Conservation (phyloP, 2,888 invertebrate genomes). For the Leptinotarsa tumamoca region DNA sequence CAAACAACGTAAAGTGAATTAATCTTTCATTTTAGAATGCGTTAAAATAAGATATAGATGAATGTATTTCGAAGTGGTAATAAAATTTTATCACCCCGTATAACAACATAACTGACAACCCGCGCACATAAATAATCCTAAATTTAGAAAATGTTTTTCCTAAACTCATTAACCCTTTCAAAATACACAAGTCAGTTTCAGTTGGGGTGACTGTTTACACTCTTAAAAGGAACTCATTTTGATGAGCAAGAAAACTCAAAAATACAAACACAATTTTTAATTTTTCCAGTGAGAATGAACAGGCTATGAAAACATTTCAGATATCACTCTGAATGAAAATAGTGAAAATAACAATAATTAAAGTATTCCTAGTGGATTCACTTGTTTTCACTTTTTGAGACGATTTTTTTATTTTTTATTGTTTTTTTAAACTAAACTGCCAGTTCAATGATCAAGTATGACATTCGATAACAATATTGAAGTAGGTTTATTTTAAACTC, state of each 20-base stretch:
- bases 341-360: too few species aligned
- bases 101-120: constrained; percentile 36
- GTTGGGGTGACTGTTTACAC: neutral
- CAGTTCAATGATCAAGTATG: too few species aligned
- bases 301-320: too few species aligned
- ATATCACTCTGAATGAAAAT: too few species aligned
- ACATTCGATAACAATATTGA: too few species aligned
- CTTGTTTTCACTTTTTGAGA: too few species aligned
- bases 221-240: neutral
- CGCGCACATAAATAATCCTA: constrained; percentile 40
- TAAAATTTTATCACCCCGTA: constrained; percentile 45
- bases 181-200: constrained; percentile 1
- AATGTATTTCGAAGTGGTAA: constrained; percentile 18
- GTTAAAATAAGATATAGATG: constrained; percentile 17
- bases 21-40: neutral
- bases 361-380: too few species aligned
- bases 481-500: too few species aligned
- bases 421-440: too few species aligned
- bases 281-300: neutral
- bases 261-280: neutral
- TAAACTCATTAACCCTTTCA: constrained; percentile 20
- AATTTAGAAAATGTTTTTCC: constrained; percentile 32
- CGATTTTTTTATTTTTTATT: too few species aligned
- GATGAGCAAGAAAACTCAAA: neutral
- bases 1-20: neutral